Base-by-base conservation (phyloP, 2,113 vertebrate species). In the Nicator chloris region DNA sequence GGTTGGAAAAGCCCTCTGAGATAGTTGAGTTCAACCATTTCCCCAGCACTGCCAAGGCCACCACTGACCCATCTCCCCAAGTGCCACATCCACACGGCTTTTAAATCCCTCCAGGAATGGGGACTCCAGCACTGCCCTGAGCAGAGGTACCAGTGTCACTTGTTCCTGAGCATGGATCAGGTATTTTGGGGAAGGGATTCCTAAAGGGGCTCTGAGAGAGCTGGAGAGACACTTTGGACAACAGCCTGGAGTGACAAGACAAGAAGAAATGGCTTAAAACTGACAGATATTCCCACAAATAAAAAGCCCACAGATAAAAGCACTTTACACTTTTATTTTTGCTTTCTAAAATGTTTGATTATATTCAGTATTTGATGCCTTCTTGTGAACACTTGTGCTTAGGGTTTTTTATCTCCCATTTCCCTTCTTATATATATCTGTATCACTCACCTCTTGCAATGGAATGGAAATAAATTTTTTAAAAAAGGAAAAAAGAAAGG, bases 341-440 rank as follows among this genome's bases (percentile, higher is more conserved):
- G 19, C 70, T 84, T 95, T 64, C 28, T 33, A 26, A 85, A 51
- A 54, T 33, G 6, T 81, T 80, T 37, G 24, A 15, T 53, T 91
- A 60, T n/a, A 28, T 44, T 83, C 85, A 56, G 8, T 16, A 50
- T 63, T 92, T 26, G 33, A 37, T 53, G 23, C 30, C 28, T 90
- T 64, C 45, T 61, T 60, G 18, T 21, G 26, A 86, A 64, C 1
- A 4, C 15, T 80, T 13, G 4, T 14, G 17, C 6, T 56, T 24
- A 22, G 39, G 11, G 1, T 0, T 13, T 35, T 27, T 28, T 10
- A 8, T 37, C 14, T 12, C 6, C 4, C 1, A 0, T 44, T 56
- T 44, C n/a, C 31, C 13, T 53, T 57, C 15, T 15, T 27, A 35
- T 45, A 3, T 19, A 4, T 10, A 26, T 19, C 31, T 35, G 9